Conservation (phyloP, 2,888 invertebrate species). For the Nebria salina region DNA sequence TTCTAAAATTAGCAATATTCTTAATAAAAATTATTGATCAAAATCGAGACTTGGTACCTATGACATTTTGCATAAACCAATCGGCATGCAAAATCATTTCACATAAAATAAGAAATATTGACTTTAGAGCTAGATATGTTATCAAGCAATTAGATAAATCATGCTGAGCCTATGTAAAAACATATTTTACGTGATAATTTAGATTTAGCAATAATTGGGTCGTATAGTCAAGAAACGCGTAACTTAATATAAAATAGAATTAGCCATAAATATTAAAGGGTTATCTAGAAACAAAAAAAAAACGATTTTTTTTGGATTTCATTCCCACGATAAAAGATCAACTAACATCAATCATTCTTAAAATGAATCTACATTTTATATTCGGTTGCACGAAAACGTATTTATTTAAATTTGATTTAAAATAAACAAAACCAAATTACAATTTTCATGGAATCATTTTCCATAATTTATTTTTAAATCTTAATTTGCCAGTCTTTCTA, state of each 20-base stretch:
- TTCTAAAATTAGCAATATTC: neutral
- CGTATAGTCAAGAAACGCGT: conserved; percentile 21
- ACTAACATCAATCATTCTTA: neutral
- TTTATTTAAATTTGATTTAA: neutral
- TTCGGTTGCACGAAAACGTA: neutral
- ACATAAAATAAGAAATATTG: conserved; percentile 22
- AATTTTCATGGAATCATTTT: neutral
- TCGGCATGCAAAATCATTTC: conserved; percentile 39
- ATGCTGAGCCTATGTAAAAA: conserved; percentile 9
- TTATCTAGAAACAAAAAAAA: conserved; percentile 5
- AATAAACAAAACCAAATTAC: neutral
- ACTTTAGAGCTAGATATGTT: neutral
- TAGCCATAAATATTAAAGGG: conserved; percentile 21
- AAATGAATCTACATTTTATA: neutral
- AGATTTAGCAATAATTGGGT: conserved; percentile 32
- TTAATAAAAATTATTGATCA: neutral
- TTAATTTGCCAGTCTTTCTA: neutral
- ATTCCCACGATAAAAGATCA: neutral
- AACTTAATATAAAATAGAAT: conserved; percentile 27
- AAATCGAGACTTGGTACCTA: neutral
- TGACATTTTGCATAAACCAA: conserved; percentile 18
- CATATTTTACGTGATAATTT: conserved; percentile 17
- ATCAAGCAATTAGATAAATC: neutral
- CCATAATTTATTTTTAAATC: neutral
- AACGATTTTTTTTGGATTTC: conserved; percentile 12